Evolutionary conservation across 2,113 vertebrate species (phyloP).

Genomic region (Forbesichthys papilliferus): DNA sequence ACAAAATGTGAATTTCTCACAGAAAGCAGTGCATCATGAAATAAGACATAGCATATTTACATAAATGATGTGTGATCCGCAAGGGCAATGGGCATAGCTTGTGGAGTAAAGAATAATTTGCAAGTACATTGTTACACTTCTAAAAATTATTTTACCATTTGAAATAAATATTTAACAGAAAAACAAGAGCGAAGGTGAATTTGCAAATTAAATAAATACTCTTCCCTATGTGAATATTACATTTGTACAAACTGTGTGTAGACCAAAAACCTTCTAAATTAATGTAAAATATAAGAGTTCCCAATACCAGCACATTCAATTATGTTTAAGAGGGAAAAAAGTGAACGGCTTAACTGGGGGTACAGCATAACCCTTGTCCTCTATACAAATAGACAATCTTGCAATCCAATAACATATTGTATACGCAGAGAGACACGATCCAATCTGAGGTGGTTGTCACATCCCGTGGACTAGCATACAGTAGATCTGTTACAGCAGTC

Average conservation of each 20-base stretch:
- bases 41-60: too few species aligned
- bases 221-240: not conserved
- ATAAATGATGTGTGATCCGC: too few species aligned
- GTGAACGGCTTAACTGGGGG: conserved; percentile 8
- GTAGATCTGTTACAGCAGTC: not conserved
- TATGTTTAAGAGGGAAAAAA: too few species aligned
- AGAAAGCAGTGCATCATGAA: too few species aligned
- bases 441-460: not conserved
- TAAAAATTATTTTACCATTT: not conserved
- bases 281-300: conserved; percentile 36
- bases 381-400: not conserved
- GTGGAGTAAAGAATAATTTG: too few species aligned
- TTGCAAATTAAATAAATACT: not conserved
- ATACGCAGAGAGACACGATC: conserved; percentile 3
- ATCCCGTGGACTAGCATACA: conserved; percentile 12
- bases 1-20: too few species aligned
- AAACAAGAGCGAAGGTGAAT: not conserved
- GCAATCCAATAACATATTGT: not conserved
- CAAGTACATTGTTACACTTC: too few species aligned
- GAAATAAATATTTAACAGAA: conserved; percentile 23
- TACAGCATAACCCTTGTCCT: not conserved
- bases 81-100: too few species aligned
- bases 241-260: not conserved
- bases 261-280: conserved; percentile 11
- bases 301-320: conserved; percentile 10